Base-by-base conservation (phyloP, 2,797 vertebrate genomes). In the Melanotaenia parkinsoni region DNA sequence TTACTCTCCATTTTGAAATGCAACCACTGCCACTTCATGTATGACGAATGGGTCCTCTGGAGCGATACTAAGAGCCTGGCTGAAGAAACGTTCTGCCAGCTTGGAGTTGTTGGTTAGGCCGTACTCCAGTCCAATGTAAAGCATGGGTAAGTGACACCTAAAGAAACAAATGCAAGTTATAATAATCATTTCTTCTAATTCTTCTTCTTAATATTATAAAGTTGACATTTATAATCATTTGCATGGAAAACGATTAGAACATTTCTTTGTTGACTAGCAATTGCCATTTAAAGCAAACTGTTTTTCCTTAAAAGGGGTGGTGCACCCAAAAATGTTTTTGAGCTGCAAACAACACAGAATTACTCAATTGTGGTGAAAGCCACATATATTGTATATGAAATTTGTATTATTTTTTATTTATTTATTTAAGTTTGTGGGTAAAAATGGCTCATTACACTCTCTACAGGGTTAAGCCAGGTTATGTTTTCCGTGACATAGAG, bases 1-100 rank as follows among this genome's bases (percentile, higher is more conserved):
- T 97, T 94, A 99, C 98, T 99, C 98, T 96, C 96, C 97, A 50
- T 99, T 99, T 75, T 99, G 98, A 94, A 99, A 99, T n/a, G 98
- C 98, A 40, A 99, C 98, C 79, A 99, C 98, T 0, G 97, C 98
- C 78, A 99, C 96, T 89, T 99, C 98, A 10, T 99, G 98, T 89
- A 99, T 99, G 76, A 99, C 97, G 67, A 99, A 99, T 0, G 98
- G 98, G 81, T 99, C 98, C 88, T 99, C 98, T 0, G 98, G 98
- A 10, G 98, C 98, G 14, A 99, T 97, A 79, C 97, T 98, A 30
- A 99, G 93, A 68, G 98, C 98, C 80, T 99, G 98, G 90, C 97
- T 97, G 88, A 99, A 99, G 94, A 99, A 99, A 9, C 97, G 95
- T 74, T 99, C 98, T 0, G 98, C 98, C 80, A 99, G 85, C 88